Base-by-base conservation (phyloP, 2,113 vertebrate species). In the Pyrgilauda ruficollis region DNA sequence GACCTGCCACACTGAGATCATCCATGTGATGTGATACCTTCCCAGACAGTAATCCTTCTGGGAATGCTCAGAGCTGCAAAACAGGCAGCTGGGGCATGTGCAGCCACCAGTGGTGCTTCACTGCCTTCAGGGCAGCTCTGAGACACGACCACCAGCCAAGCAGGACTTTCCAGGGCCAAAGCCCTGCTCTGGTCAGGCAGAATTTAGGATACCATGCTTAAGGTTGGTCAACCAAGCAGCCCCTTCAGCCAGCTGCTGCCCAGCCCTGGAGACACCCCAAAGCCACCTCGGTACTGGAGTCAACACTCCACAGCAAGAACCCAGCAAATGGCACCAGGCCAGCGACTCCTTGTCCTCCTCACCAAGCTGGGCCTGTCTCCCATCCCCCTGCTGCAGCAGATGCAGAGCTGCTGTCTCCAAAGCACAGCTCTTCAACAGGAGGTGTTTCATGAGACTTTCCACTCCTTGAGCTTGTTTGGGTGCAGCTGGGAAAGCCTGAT, bases 1-100 rank as follows among this genome's bases (percentile, higher is more conserved):
- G 43, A 46, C 15, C 4, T 0, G 1, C 9, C 1, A 3, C 2
- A 15, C 9, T 0, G 0, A 0, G n/a, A 84, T 28, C 59, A 66
- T 15, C 52, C n/a, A 8, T 5, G 31, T 50, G 39, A 83, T 56
- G 33, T 2, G 44, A 21, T 11, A 59, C 33, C 31, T 41, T 41
- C 59, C 53, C 0, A 0, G 46, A 77, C 20, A 70, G 31, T 1
- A 13, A 84, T 37, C 50, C 47, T 76, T 66, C 81, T 50, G 69
- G 55, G 52, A 94, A 81, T 18, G 43, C 47, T 72, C 31, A 66
- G 68, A 89, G 72, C 75, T 47, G 46, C 30, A 52, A 41, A 85
- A 18, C 19, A 68, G 77, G 77, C 30, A 77, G 30, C 66, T 75
- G 52, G 35, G 35, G 11, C n/a, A 37, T 1, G 1, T 22, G 30